Evolutionary conservation across 2,113 vertebrate genomes (phyloP), one percentile per base, ranked within the genome.

Genomic region (Xiphias gladius): DNA sequence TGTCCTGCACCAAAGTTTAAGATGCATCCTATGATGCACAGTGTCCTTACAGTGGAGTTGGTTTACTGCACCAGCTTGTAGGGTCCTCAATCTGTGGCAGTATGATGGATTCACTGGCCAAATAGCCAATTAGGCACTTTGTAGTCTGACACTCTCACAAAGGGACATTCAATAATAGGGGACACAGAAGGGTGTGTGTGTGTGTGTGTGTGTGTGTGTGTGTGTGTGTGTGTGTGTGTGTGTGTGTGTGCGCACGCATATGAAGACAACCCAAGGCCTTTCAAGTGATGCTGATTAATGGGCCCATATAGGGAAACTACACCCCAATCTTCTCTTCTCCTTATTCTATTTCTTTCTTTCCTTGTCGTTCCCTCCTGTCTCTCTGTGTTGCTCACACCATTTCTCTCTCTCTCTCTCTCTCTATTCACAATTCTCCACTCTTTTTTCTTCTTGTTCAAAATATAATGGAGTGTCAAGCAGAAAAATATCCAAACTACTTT

Each of bases 61-160:
- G 70, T 86, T 82, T 81, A 84, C 83, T 86, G 84, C 88, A 76
- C 30, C 75, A 48, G 76, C 89, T 86, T 69, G 83, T 83, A 85
- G 76, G 86, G 66, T 76, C 86, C 81, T 90, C 81, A 84, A 68
- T 84, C 75, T 75, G 55, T 91, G 90, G 88, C 92, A 91, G 82
- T 72, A 88, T 94, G 92, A 94, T 93, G 90, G 88, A 94, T 94
- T 93, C 79, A 88, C 85, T 61, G 90, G 91, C 89, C 90, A 93
- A 92, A 93, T 64, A 93, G 91, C 91, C 93, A 93, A 93, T 94
- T 94, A 93, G 87, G 89, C 90, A 92, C 90, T 93, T 92, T 92
- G 91, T 87, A 92, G 91, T 89, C 90, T 88, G 89, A 91, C 89
- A 90, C 80, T 85, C 87, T 88, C 87, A 79, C 86, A 91, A 87